Base-by-base conservation (phyloP, 2,113 vertebrate genomes). In the Stercorarius parasiticus region DNA sequence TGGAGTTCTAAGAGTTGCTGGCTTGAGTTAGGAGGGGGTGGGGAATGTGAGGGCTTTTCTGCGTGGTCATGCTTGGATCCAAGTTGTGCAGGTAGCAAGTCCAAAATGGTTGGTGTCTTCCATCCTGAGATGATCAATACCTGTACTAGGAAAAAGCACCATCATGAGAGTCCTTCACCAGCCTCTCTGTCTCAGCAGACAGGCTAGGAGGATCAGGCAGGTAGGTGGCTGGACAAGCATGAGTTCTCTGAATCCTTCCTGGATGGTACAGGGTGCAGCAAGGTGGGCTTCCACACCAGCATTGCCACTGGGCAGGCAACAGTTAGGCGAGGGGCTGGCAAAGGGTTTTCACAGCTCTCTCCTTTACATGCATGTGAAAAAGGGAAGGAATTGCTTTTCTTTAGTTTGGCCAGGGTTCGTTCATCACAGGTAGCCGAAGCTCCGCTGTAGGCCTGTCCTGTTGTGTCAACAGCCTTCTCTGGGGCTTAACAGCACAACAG, bases 251-350 rank as follows among this genome's bases (percentile, higher is more conserved):
- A 45, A 19, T 64, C 23, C 13, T 70, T 70, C 40, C 47, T 53
- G 88, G 69, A 30, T 1, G 1, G 5, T 26, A 3, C 5, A 40
- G 16, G 9, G 26, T 59, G 29, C 43, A 50, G 45, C 6, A 1
- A 19, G 6, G 40, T 18, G 30, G 26, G 5, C 56, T 88, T 73
- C 64, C n/a, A 47, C 14, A 27, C 15, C 2, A 1, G 19, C 27
- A 3, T 26, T 17, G 47, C 36, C 11, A 3, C 21, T 45, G 42
- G 58, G 34, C 58, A 65, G 56, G 52, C 52, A 55, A 5, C n/a
- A 78, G 49, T 16, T 59, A 6, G 43, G 27, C 1, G 2, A 0
- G 0, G 38, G 38, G 7, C 32, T 20, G 20, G 29, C n/a, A 38
- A 49, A 38, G 26, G 40, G 5, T n/a, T 0, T 47, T 77, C 30